Percentiles rank a stretch among this genome's conserved stretches.
Evolutionary conservation across 92 coral and sea anemone species (phyloP).

Genomic region (Virgularia gustaviana): DNA sequence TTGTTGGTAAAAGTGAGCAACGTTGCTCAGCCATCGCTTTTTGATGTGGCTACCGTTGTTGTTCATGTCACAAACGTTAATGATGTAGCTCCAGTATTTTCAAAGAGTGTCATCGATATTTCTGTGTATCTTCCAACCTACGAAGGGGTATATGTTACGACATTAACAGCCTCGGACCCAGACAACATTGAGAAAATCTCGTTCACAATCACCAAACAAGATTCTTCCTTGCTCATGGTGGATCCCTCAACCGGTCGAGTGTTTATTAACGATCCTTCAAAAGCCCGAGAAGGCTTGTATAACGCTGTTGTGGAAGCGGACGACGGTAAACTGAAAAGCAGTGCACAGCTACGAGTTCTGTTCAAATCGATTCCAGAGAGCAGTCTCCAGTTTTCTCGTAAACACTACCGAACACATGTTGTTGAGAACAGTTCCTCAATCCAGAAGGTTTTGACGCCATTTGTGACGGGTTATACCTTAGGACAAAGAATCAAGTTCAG

Average conservation of each 20-base stretch:
- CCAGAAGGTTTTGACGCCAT: constrained; percentile 57
- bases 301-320: constrained; percentile 54
- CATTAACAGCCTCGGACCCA: constrained; percentile 71
- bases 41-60: constrained; percentile 67
- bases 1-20: constrained; percentile 80
- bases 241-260: constrained; percentile 57
- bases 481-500: constrained; percentile 73
- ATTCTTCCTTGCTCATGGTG: constrained; percentile 51
- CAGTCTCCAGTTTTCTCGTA: constrained; percentile 63
- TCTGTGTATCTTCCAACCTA: constrained; percentile 67
- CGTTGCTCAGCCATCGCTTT: constrained; percentile 62
- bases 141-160: constrained; percentile 60
- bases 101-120: constrained; percentile 47
- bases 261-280: constrained; percentile 60
- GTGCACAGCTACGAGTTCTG: constrained; percentile 56
- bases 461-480: constrained; percentile 68
- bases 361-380: constrained; percentile 61
- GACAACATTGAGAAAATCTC: constrained; percentile 68
- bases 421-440: constrained; percentile 64
- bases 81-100: constrained; percentile 76
- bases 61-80: constrained; percentile 66
- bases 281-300: constrained; percentile 49
- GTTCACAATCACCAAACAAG: constrained; percentile 51
- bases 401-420: constrained; percentile 57
- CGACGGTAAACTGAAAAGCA: constrained; percentile 64